A percentile compares a stretch with the other conserved stretches of the same genome.
Evolutionary conservation across 2,113 vertebrate genomes (phyloP).

Genomic region (Oxyura jamaicensis): DNA sequence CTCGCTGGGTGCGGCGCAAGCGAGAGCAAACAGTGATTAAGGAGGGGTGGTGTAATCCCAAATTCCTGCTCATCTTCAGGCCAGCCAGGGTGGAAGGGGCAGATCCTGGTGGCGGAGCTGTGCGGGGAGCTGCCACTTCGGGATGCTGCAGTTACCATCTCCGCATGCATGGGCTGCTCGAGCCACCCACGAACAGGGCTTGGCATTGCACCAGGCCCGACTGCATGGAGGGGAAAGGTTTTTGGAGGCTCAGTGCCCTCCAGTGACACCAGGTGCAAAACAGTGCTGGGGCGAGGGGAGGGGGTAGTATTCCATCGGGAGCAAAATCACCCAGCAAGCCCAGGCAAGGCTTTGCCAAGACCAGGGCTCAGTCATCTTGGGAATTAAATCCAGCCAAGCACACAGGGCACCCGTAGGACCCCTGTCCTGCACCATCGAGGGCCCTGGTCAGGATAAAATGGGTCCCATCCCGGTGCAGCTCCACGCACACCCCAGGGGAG

Average conservation of each 20-base stretch:
- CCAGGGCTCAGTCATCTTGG: not conserved
- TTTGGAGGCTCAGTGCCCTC: no score
- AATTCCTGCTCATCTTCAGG: conserved; percentile 41
- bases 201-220: no score
- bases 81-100: not conserved
- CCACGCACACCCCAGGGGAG: no score
- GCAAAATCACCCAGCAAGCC: no score
- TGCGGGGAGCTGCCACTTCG: rapidly evolving
- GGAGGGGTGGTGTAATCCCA: not conserved
- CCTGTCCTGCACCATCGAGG: not conserved
- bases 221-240: no score
- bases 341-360: not conserved
- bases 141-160: no score
- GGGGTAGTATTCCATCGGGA: no score
- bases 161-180: no score
- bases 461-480: no score
- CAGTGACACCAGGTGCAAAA: no score
- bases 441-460: rapidly evolving
- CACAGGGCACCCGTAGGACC: rapidly evolving
- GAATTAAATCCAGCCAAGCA: not conserved
- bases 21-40: conserved; percentile 33
- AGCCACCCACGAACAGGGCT: no score
- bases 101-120: rapidly evolving
- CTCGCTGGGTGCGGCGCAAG: not conserved
- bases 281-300: no score